Evolutionary conservation across 2,113 vertebrate genomes (phyloP).

Genomic region (Steatornis caripensis): DNA sequence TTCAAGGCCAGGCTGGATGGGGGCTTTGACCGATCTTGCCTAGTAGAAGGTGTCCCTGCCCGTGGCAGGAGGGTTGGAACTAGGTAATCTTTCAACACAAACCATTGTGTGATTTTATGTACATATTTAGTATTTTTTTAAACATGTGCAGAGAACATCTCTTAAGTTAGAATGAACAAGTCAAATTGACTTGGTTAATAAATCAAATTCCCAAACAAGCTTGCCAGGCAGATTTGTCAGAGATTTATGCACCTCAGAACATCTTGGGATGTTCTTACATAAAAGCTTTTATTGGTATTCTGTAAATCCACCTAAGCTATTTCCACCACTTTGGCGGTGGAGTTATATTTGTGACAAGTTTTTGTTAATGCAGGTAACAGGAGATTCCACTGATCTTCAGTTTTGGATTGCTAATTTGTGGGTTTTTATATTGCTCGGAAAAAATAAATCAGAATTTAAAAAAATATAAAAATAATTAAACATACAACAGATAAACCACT

Average conservation of each 20-base stretch:
- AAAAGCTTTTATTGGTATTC: slow-evolving; percentile 23
- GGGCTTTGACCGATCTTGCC: no score
- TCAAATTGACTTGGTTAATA: slow-evolving; percentile 38
- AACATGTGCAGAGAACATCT: background rate
- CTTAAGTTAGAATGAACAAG: background rate
- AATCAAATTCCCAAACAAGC: slow-evolving; percentile 39
- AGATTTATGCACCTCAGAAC: slow-evolving; percentile 44
- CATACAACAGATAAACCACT: background rate
- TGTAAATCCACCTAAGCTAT: slow-evolving; percentile 16
- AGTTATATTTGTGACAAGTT: background rate
- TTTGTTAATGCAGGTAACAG: background rate
- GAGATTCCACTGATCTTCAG: background rate
- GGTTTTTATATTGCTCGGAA: background rate
- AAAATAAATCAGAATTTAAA: background rate
- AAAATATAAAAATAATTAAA: background rate
- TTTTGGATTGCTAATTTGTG: background rate
- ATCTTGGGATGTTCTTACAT: slow-evolving; percentile 3
- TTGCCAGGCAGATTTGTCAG: background rate
- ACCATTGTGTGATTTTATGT: no score
- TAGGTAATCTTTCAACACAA: no score
- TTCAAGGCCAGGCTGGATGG: no score
- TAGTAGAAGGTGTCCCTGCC: no score
- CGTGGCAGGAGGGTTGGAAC: no score
- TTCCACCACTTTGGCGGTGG: background rate
- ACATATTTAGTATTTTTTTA: background rate